Percentiles rank a stretch among this genome's conserved stretches.
phyloP scores from a whole-genome alignment of 2,797 vertebrate species.

The Malacoraja senta region DNA sequence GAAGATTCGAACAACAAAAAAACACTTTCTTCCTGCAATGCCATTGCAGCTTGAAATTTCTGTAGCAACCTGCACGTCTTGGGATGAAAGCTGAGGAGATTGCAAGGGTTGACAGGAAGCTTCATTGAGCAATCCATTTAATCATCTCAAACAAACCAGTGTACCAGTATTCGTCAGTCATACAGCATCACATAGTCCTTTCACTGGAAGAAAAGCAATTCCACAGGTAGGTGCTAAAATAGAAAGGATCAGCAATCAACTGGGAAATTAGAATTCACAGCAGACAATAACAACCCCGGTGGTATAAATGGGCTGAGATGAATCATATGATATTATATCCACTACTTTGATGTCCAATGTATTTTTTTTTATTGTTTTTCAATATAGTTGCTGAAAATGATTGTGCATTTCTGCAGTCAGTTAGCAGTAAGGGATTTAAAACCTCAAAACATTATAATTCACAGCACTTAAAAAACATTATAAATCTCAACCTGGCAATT shows the following conservation, averaged over 20 bases:
- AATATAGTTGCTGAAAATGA: neutral
- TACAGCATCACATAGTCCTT: neutral
- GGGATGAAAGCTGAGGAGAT: slow-evolving; percentile 29
- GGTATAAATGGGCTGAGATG: neutral
- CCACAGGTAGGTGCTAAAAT: slow-evolving; percentile 12
- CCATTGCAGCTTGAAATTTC: slow-evolving; percentile 22
- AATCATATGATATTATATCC: neutral
- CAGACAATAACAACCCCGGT: neutral
- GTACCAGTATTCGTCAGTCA: slow-evolving; percentile 17
- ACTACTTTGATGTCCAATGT: neutral
- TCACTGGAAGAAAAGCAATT: slow-evolving; percentile 13
- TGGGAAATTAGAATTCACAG: neutral
- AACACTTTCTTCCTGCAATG: neutral
- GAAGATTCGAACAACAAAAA: slow-evolving; percentile 19
- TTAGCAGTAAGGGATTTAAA: neutral
- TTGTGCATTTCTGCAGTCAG: neutral
- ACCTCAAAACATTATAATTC: neutral
- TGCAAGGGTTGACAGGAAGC: slow-evolving; percentile 30
- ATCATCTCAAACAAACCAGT: slow-evolving; percentile 1
- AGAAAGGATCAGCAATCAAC: slow-evolving; percentile 5
- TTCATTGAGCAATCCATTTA: slow-evolving; percentile 24
- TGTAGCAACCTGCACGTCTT: neutral
- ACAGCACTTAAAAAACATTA: neutral
- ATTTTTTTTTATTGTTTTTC: slow-evolving; percentile 6
- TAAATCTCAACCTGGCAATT: neutral